phyloP scores from a whole-genome alignment of 2,113 vertebrate species.

The Spizaetus ornatus region DNA sequence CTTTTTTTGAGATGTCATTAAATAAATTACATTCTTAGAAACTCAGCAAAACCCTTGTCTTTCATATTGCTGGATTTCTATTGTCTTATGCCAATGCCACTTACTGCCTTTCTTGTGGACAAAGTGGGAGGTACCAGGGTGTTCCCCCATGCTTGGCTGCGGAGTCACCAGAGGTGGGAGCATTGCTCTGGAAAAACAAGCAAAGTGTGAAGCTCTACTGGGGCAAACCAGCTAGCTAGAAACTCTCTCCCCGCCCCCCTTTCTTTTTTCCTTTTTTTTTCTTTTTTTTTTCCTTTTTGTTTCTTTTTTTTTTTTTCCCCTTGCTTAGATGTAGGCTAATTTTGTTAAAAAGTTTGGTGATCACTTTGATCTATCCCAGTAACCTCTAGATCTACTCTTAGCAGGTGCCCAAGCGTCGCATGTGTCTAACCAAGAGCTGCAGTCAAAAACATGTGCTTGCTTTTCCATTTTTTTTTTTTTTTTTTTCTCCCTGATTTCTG shows the following conservation, averaged over 20 bases:
- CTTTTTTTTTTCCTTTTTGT: not conserved
- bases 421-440: not conserved
- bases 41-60: too few species aligned
- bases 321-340: not conserved
- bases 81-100: too few species aligned
- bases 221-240: not conserved
- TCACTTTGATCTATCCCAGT: not conserved
- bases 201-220: not conserved
- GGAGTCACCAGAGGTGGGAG: not conserved
- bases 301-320: too few species aligned
- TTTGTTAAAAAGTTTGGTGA: not conserved
- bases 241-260: not conserved
- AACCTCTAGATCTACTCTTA: not conserved
- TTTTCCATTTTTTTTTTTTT: not conserved
- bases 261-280: not conserved
- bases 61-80: not conserved
- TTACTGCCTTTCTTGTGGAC: not conserved
- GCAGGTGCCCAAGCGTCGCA: not conserved
- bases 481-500: not conserved
- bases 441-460: not conserved
- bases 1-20: not conserved
- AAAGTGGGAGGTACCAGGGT: not conserved
- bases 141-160: rapidly evolving
- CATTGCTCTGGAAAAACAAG: not conserved
- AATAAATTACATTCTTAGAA: not conserved